Evolutionary conservation across 2,797 vertebrate genomes (phyloP), one percentile per base, ranked within the genome.

Genomic region (Anabacerthia variegaticeps): DNA sequence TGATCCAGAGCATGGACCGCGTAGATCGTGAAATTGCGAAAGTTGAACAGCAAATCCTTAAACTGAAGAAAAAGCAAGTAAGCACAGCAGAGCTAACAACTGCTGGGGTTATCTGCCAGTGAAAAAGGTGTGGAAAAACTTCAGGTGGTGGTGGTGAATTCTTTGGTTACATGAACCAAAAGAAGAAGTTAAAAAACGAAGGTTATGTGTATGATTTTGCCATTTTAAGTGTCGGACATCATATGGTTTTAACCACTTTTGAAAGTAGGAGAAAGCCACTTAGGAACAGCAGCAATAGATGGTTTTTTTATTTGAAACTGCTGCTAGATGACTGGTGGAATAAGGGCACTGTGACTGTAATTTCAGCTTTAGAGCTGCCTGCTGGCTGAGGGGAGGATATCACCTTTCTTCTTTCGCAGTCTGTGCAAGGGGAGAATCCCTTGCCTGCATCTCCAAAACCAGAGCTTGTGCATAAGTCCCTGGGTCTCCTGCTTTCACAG

Each of bases 1-100:
- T 99, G 93, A 99, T 99, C 95, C 99, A 99, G 98, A 99, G 99
- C 95, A 99, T 99, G 99, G 99, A 99, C 95, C 99, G 99, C 1
- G 99, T 99, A 20, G 99, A 99, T 97, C 96, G 99, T 14, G 99
- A 99, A 96, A 99, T 99, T 54, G 99, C 99, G 0, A 99, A 99
- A 98, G 99, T 99, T 82, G 99, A 99, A 90, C 99, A 99, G 96
- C 99, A 99, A 98, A 99, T 99, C 97, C 98, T 99, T 93, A 99
- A 99, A 89, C 96, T 99, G 95, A 99, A 99, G 98, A 99, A 99
- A 97, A 99, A 99, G 89, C 99, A 99, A 98, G 99, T 99, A 97
- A 95, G 97, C 74, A 39, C 4, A 81, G 48, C 83, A 92, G 74
- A 7, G 52, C 59, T 62, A 21, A 14, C 37, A 62, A 26, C 74